These are phyloP conservation scores for Meghimatium bilineatum DNA, from an alignment of 2,888 invertebrate species.

Conservation along the genomic window DNA sequence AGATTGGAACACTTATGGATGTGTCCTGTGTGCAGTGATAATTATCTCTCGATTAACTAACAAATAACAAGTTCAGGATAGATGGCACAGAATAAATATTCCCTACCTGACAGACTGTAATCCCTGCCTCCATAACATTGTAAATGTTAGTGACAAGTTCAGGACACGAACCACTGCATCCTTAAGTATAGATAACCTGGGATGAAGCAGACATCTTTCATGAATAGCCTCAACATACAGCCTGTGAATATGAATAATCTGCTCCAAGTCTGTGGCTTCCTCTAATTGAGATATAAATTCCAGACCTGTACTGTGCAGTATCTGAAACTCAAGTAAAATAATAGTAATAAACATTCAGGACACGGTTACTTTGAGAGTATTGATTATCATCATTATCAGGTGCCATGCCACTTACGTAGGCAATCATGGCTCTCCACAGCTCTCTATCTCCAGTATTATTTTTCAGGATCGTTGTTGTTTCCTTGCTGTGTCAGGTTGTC, in stretches of 20 bases:
- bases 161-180: conserved; percentile 72
- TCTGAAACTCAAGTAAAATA: conserved; percentile 59
- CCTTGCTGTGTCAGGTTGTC: no score
- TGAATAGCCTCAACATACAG: conserved; percentile 70
- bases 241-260: conserved; percentile 70
- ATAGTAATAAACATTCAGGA: background rate
- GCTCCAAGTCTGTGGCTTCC: conserved; percentile 69
- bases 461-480: no score
- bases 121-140: conserved; percentile 70
- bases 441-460: no score
- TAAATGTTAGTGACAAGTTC: conserved; percentile 69
- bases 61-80: no score
- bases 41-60: no score
- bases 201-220: conserved; percentile 73
- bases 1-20: no score
- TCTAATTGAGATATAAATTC: conserved; percentile 71
- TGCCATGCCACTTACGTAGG: no score
- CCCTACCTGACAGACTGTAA: conserved; percentile 67
- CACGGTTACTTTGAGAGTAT: no score
- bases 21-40: no score
- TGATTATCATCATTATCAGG: no score
- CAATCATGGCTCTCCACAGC: no score
- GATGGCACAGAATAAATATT: no score
- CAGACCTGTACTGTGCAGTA: conserved; percentile 73
- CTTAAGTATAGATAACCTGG: conserved; percentile 66